Conservation (phyloP, 2,888 invertebrate species). For the Orthosia cruda region DNA sequence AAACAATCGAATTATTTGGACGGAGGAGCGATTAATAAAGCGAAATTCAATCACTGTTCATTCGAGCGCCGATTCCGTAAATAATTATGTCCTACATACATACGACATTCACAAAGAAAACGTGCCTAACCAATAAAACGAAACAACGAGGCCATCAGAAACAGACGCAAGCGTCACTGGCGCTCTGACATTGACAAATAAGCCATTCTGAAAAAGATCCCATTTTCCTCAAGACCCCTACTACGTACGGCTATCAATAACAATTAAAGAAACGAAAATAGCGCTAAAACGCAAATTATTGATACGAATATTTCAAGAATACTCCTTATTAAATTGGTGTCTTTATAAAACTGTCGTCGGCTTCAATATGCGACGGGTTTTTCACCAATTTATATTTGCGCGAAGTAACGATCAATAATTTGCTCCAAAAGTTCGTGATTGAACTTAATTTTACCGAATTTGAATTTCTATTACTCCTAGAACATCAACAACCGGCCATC, state of each 20-base stretch:
- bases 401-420: slow-evolving; percentile 31
- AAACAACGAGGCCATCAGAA: slow-evolving; percentile 86
- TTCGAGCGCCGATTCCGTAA: slow-evolving; percentile 47
- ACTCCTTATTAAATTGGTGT: slow-evolving; percentile 62
- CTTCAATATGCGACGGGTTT: slow-evolving; percentile 9
- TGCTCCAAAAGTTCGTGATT: slow-evolving; percentile 22
- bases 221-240: slow-evolving; percentile 83
- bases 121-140: slow-evolving; percentile 84
- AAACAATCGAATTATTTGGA: slow-evolving; percentile 14
- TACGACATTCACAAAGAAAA: slow-evolving; percentile 73
- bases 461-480: slow-evolving; percentile 34
- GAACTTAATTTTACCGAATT: slow-evolving; percentile 44
- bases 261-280: slow-evolving; percentile 71
- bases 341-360: slow-evolving; percentile 50
- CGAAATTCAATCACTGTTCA: slow-evolving; percentile 36
- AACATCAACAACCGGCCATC: slow-evolving; percentile 22
- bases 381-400: slow-evolving; percentile 21
- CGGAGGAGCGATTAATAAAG: slow-evolving; percentile 37
- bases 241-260: slow-evolving; percentile 77
- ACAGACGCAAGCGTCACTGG: slow-evolving; percentile 85
- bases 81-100: slow-evolving; percentile 66
- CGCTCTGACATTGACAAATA: slow-evolving; percentile 88
- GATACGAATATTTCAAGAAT: slow-evolving; percentile 61
- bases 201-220: slow-evolving; percentile 87
- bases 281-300: slow-evolving; percentile 69